A percentile compares a stretch with the other conserved stretches of the same genome.
These are phyloP conservation scores for Cranoglanis bouderius DNA, from an alignment of 2,113 vertebrate species.

Conservation along the genomic window DNA sequence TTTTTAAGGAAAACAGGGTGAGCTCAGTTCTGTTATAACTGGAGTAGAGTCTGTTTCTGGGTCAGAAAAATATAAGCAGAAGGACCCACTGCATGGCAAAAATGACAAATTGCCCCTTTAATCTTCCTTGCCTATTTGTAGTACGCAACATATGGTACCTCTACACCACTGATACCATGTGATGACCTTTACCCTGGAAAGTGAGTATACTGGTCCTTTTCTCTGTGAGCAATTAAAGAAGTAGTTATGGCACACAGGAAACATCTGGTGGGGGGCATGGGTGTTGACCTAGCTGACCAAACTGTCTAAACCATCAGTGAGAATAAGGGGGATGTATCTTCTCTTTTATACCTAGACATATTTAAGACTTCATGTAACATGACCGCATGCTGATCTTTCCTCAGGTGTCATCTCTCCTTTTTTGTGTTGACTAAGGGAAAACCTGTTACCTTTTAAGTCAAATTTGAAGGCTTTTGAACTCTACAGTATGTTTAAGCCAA, in stretches of 20 bases:
- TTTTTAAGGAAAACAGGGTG: not conserved
- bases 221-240: not conserved
- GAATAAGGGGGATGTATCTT: not conserved
- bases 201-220: not conserved
- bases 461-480: not conserved
- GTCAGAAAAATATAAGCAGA: not conserved
- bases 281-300: not conserved
- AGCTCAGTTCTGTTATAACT: not conserved
- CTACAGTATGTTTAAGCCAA: not conserved
- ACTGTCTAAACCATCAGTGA: not conserved
- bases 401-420: not conserved
- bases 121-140: not conserved
- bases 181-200: not conserved
- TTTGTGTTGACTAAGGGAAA: not conserved
- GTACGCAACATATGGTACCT: not conserved
- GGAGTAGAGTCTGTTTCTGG: not conserved
- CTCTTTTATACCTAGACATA: not conserved
- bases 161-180: not conserved
- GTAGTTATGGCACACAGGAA: not conserved
- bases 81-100: not conserved
- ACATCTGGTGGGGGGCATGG: not conserved
- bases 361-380: not conserved
- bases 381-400: not conserved
- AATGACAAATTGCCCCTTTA: not conserved
- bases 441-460: not conserved